A percentile compares a stretch with the other conserved stretches of the same genome.
Conservation (phyloP, 2,797 vertebrate genomes). For the Enteromius radiatus region DNA sequence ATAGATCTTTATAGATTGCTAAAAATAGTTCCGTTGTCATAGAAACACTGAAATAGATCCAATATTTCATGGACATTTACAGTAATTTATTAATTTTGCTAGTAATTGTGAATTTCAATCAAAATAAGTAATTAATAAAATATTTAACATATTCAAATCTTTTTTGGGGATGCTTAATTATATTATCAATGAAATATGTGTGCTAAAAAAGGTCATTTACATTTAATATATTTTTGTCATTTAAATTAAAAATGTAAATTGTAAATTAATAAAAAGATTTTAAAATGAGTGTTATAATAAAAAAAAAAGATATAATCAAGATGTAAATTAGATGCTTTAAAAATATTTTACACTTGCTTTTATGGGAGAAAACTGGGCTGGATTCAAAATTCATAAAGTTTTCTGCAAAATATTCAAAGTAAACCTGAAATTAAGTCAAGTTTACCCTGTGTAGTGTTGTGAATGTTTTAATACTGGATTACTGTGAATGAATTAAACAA, state of each 20-base stretch:
- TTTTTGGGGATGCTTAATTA: neutral
- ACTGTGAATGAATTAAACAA: neutral
- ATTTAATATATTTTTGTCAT: neutral
- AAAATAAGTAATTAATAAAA: too few relatives aligned
- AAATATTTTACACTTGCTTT: neutral
- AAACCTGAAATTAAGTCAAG: neutral
- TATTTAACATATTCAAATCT: too few relatives aligned
- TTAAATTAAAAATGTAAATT: too few relatives aligned
- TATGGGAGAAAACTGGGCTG: neutral
- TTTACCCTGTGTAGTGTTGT: neutral
- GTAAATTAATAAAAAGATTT: neutral
- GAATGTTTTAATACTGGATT: too few relatives aligned
- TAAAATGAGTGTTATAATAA: neutral
- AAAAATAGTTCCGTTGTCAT: too few relatives aligned
- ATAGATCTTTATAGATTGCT: too few relatives aligned
- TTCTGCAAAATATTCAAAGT: neutral
- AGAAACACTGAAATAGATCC: too few relatives aligned
- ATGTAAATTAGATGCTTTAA: neutral
- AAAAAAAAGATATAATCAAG: neutral
- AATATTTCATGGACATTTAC: too few relatives aligned
- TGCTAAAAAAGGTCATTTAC: neutral
- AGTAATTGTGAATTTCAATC: too few relatives aligned
- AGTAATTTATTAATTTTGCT: too few relatives aligned
- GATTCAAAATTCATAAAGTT: neutral
- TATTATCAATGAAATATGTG: neutral